Evolutionary conservation across 2,888 invertebrate genomes (phyloP).

Genomic region (Chromoteleia sp.): DNA sequence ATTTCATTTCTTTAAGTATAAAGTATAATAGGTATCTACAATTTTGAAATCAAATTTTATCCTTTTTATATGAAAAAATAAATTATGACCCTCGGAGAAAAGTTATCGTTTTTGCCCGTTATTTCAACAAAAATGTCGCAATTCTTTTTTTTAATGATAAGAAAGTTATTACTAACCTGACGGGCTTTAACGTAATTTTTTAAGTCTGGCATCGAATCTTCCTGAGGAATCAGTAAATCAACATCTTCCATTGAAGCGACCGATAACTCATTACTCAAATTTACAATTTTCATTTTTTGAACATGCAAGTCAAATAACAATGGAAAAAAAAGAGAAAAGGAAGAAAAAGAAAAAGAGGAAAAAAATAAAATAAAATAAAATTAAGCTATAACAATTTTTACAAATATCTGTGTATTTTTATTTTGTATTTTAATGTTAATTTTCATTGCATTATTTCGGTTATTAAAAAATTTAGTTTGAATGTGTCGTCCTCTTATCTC

Average conservation of each 20-base stretch:
- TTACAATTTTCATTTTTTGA: constrained; percentile 28
- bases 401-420: background rate
- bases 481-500: constrained; percentile 50
- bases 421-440: constrained; percentile 1
- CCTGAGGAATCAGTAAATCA: constrained; percentile 80
- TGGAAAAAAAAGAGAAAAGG: constrained; percentile 22
- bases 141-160: constrained; percentile 40
- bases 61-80: constrained; percentile 13
- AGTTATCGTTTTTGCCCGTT: constrained; percentile 27
- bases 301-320: constrained; percentile 35
- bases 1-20: constrained; percentile 5
- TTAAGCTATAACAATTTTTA: background rate
- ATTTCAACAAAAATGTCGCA: constrained; percentile 52
- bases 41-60: background rate
- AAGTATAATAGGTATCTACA: background rate
- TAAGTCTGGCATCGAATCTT: constrained; percentile 80
- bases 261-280: constrained; percentile 43
- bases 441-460: constrained; percentile 10
- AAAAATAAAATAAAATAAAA: constrained; percentile 1
- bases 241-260: constrained; percentile 80
- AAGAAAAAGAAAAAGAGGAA: background rate
- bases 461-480: constrained; percentile 32
- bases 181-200: constrained; percentile 80
- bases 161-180: constrained; percentile 81
- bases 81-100: constrained; percentile 3